phyloP scores from a whole-genome alignment of 2,113 vertebrate genomes.

The Phoenicopterus ruber region DNA sequence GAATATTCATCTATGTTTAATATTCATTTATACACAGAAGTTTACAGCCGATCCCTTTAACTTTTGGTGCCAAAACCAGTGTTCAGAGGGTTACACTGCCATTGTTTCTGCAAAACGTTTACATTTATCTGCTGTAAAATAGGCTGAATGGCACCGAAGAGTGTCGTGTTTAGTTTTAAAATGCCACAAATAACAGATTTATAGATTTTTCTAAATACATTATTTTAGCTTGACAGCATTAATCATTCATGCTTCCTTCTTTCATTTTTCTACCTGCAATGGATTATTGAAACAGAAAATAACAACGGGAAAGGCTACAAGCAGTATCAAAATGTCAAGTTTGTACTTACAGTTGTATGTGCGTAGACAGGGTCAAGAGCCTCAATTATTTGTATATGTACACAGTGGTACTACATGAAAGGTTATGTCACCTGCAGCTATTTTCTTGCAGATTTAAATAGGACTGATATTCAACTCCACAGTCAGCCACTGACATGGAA shows the following conservation, averaged over 20 bases:
- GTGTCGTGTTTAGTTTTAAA: slow-evolving; percentile 84
- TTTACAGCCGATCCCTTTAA: neutral
- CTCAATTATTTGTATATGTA: slow-evolving; percentile 99
- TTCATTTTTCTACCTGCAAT: slow-evolving; percentile 91
- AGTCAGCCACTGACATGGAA: slow-evolving; percentile 85
- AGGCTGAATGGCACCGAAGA: slow-evolving; percentile 68
- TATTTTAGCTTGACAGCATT: slow-evolving; percentile 99
- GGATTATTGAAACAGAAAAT: slow-evolving; percentile 99
- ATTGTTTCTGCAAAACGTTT: slow-evolving; percentile 41
- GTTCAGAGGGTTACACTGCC: slow-evolving; percentile 20
- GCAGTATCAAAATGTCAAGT: slow-evolving; percentile 99
- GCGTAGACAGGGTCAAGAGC: slow-evolving; percentile 98
- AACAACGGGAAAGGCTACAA: slow-evolving; percentile 90
- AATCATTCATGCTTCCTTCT: slow-evolving; percentile 97
- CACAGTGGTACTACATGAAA: slow-evolving; percentile 91
- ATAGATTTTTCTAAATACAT: slow-evolving; percentile 95
- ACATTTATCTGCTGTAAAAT: slow-evolving; percentile 74
- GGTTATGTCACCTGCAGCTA: slow-evolving; percentile 97
- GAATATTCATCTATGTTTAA: slow-evolving; percentile 57
- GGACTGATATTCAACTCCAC: slow-evolving; percentile 81
- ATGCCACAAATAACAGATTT: slow-evolving; percentile 99
- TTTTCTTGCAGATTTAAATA: slow-evolving; percentile 91
- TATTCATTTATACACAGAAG: slow-evolving; percentile 39
- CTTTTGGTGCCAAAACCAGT: slow-evolving; percentile 22
- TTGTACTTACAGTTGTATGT: slow-evolving; percentile 98